These are phyloP conservation scores for Oreonectes daqikongensis DNA, from an alignment of 2,797 vertebrate species.

Conservation along the genomic window DNA sequence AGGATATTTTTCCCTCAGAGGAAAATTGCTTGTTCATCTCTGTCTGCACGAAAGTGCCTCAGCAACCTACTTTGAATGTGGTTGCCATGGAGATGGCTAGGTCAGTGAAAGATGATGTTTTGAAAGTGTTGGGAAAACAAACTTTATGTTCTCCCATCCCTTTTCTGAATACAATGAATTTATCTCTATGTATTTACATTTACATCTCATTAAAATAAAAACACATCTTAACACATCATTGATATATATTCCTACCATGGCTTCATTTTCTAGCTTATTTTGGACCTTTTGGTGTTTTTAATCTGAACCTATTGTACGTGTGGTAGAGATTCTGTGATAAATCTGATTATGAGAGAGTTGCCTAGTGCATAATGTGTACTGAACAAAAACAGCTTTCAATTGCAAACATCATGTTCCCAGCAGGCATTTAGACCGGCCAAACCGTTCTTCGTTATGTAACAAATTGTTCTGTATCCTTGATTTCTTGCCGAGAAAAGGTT, in stretches of 20 bases:
- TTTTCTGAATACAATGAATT: not conserved
- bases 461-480: conserved; percentile 24
- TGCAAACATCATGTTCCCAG: conserved; percentile 46
- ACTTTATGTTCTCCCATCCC: conserved; percentile 29
- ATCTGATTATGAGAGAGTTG: not conserved
- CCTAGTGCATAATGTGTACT: not conserved
- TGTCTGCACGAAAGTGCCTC: conserved; percentile 47
- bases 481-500: conserved; percentile 16
- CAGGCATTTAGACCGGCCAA: conserved; percentile 20
- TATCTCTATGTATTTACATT: not conserved
- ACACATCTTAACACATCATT: too few species aligned
- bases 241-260: not conserved
- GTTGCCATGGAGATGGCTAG: conserved; percentile 58
- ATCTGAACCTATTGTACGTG: not conserved
- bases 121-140: conserved; percentile 49
- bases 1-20: not conserved
- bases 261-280: not conserved
- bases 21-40: conserved; percentile 47
- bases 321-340: not conserved
- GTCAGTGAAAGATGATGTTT: conserved; percentile 52
- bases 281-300: not conserved
- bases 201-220: not conserved
- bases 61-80: conserved; percentile 61
- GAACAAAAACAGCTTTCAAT: conserved; percentile 38
- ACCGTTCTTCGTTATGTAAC: conserved; percentile 38